phyloP scores from a whole-genome alignment of 2,113 vertebrate species.

The Aegotheles bennettii region DNA sequence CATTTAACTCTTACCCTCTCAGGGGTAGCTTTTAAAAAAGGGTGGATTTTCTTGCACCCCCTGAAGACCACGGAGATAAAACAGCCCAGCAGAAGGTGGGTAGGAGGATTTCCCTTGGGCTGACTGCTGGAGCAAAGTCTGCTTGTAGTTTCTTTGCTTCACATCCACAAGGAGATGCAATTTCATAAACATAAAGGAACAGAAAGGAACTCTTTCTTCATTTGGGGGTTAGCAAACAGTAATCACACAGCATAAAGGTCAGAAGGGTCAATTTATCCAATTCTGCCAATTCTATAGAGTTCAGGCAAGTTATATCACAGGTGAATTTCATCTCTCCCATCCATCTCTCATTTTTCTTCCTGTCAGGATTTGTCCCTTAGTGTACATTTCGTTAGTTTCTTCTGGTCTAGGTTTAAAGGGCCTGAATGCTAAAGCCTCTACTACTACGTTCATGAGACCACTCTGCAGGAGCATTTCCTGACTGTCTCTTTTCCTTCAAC shows the following conservation, averaged over 20 bases:
- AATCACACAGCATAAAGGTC: not conserved
- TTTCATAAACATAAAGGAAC: not conserved
- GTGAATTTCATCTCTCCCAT: not conserved
- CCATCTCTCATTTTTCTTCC: not conserved
- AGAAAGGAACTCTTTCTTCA: not conserved
- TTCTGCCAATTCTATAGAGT: not conserved
- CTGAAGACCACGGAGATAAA: not conserved
- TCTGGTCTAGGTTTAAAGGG: not conserved
- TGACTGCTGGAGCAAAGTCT: not conserved
- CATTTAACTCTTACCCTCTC: accelerated
- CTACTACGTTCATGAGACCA: not conserved
- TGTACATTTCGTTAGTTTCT: not conserved
- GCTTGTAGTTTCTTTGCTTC: not conserved
- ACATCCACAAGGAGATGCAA: not conserved
- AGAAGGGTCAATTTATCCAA: not conserved
- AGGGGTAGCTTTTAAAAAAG: not conserved
- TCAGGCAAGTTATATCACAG: not conserved
- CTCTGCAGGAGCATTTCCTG: not conserved
- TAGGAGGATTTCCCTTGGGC: not conserved
- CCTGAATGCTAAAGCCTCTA: not conserved
- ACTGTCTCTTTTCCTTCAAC: not conserved
- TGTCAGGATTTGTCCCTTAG: not conserved
- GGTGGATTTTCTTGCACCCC: not conserved
- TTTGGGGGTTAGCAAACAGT: not conserved
- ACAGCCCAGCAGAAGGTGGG: not conserved